A percentile compares a stretch with the other conserved stretches of the same genome.
phyloP scores from a whole-genome alignment of 2,113 vertebrate species.

The Numida meleagris region DNA sequence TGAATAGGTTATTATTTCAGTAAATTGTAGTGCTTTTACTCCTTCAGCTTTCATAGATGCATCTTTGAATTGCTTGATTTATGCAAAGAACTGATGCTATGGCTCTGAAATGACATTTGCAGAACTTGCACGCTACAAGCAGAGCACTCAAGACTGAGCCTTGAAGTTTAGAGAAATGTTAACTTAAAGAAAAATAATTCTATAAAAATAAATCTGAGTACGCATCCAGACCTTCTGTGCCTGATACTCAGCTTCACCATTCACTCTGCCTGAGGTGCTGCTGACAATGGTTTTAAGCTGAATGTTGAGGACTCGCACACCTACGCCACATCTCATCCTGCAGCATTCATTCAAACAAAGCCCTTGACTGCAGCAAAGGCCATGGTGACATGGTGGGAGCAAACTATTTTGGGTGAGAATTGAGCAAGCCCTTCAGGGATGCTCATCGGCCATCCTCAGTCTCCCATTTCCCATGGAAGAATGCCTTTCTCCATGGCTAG shows the following conservation, averaged over 20 bases:
- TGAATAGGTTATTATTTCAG: not conserved
- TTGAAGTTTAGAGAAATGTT: not conserved
- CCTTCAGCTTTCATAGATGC: not conserved
- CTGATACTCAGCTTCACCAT: not conserved
- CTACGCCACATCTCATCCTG: not conserved
- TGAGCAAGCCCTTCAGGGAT: not conserved
- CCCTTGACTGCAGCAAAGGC: not conserved
- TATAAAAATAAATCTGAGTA: not conserved
- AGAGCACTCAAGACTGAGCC: not conserved
- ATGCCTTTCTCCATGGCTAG: not conserved
- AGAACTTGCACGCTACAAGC: not conserved
- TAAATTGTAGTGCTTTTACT: not conserved
- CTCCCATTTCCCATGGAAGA: not conserved
- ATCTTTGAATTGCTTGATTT: not conserved
- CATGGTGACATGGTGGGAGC: not conserved
- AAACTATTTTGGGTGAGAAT: no score
- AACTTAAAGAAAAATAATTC: not conserved
- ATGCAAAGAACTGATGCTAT: not conserved
- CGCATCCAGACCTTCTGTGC: not conserved
- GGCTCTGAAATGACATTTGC: not conserved
- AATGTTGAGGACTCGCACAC: not conserved
- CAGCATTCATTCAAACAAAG: not conserved
- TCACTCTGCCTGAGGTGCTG: not conserved
- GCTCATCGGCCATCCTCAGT: not conserved
- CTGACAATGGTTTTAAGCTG: not conserved